These are phyloP conservation scores for Myopa testacea DNA, from an alignment of 2,888 invertebrate genomes.

Conservation along the genomic window DNA sequence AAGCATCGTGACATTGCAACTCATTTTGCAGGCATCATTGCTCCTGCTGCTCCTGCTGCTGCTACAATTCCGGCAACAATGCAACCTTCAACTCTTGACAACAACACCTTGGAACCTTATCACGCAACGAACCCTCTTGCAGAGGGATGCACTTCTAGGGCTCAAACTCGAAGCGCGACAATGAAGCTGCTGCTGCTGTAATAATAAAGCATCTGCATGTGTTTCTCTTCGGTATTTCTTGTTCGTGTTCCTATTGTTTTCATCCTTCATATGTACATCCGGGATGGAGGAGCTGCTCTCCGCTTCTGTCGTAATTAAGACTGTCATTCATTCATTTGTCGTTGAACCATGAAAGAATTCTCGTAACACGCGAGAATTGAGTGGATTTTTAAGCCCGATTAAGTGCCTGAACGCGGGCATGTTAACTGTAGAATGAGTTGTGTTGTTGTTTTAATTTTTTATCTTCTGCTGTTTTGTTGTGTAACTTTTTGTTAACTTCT, in stretches of 20 bases:
- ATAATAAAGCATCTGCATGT: neutral
- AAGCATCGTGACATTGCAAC: constrained; percentile 43
- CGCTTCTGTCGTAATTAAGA: constrained; percentile 49
- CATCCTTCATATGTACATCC: neutral
- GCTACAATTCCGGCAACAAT: constrained; percentile 1
- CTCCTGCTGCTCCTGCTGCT: neutral
- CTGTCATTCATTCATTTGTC: constrained; percentile 47
- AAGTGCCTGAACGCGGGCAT: constrained; percentile 47
- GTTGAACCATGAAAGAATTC: constrained; percentile 38
- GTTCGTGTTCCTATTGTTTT: neutral
- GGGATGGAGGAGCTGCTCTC: neutral
- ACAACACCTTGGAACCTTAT: neutral
- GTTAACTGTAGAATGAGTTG: constrained; percentile 20
- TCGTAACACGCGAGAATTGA: constrained; percentile 41
- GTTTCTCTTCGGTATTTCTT: neutral
- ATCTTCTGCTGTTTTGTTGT: neutral
- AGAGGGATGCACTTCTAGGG: neutral
- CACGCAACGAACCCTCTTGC: neutral
- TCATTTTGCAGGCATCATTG: constrained; percentile 32
- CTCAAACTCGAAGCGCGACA: neutral
- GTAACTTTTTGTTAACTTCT: constrained; percentile 5
- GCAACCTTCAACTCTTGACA: constrained; percentile 25
- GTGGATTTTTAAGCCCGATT: constrained; percentile 51
- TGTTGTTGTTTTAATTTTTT: neutral
- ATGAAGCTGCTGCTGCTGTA: neutral